Conservation (phyloP, 2,113 vertebrate species). For the Puntigrus tetrazona region DNA sequence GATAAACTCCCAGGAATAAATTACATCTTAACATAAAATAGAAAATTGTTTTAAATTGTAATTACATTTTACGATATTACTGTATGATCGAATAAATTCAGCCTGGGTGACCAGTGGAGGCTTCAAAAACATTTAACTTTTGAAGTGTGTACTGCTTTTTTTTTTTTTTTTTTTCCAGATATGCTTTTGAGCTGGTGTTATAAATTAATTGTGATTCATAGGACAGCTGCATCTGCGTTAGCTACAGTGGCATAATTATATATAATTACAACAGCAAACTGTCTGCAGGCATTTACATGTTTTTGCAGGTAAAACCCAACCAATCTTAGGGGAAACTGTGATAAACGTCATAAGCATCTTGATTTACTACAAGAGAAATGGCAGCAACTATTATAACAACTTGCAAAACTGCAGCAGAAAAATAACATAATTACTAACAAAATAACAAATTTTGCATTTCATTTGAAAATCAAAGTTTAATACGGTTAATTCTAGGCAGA, state of each 20-base stretch:
- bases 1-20: too few species aligned
- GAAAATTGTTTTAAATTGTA: background rate
- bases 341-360: background rate
- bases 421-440: too few species aligned
- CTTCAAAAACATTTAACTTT: background rate
- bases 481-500: background rate
- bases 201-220: background rate
- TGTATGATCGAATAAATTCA: background rate
- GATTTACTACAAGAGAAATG: background rate
- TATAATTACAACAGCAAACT: background rate
- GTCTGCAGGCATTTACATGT: background rate
- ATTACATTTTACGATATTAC: background rate
- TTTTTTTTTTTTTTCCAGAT: too few species aligned
- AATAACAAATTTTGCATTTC: too few species aligned
- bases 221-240: background rate
- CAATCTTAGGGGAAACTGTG: background rate
- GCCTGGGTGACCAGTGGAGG: background rate
- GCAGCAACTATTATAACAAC: background rate
- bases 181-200: background rate
- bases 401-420: background rate
- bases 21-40: background rate
- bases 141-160: background rate
- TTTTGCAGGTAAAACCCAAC: background rate
- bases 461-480: too few species aligned
- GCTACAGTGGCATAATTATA: background rate